Conservation (phyloP, 37 sponge, comb jelly and placozoan species). For the Beroe ovata region DNA sequence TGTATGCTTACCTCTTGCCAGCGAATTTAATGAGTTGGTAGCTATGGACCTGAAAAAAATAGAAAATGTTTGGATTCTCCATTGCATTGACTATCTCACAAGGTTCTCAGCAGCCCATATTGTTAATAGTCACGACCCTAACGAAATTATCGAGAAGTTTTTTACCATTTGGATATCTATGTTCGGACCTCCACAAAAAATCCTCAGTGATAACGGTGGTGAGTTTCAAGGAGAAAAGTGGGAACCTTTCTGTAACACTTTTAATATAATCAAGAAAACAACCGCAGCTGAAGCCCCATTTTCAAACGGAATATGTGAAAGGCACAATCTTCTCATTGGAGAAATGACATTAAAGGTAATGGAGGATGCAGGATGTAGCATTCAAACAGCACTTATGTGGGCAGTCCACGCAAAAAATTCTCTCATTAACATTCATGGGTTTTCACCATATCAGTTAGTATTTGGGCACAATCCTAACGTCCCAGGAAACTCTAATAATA, state of each 20-base stretch:
- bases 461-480: not conserved
- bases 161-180: slow-evolving; percentile 27
- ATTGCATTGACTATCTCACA: slow-evolving; percentile 40
- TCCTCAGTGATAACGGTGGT: slow-evolving; percentile 12
- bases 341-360: slow-evolving; percentile 23
- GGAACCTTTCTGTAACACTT: slow-evolving; percentile 9
- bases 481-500: not conserved
- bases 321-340: slow-evolving; percentile 14
- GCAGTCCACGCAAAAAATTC: slow-evolving; percentile 41
- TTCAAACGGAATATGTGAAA: slow-evolving; percentile 7
- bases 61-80: not conserved
- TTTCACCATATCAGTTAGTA: slow-evolving; percentile 22
- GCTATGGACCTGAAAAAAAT: slow-evolving; percentile 31
- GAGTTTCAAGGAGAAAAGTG: not conserved
- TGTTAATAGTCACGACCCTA: not conserved
- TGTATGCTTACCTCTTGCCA: not conserved
- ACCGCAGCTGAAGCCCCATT: slow-evolving; percentile 28
- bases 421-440: slow-evolving; percentile 6
- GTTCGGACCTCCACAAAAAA: not conserved
- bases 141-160: slow-evolving; percentile 38
- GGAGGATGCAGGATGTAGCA: not conserved
- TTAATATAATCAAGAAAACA: not conserved
- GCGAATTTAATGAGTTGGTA: not conserved
- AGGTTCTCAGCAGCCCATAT: slow-evolving; percentile 22
- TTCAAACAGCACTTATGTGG: slow-evolving; percentile 25